These are phyloP conservation scores for Parazoanthus swiftii DNA, from an alignment of 92 coral and sea anemone genomes.

Conservation along the genomic window DNA sequence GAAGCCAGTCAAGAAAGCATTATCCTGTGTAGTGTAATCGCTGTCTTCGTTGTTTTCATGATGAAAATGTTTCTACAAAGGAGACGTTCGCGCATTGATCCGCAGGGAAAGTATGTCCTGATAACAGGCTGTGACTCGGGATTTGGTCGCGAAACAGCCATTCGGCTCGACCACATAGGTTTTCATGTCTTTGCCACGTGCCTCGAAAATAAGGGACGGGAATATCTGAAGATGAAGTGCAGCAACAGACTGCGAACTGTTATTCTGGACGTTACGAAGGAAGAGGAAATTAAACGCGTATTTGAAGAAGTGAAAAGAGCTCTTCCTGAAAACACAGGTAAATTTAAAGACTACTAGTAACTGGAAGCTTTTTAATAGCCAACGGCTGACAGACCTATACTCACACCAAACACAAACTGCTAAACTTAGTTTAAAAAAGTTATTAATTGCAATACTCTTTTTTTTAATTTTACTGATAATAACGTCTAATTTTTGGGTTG, in stretches of 20 bases:
- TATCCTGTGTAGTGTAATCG: neutral
- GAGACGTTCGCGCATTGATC: neutral
- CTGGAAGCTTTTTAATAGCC: no score
- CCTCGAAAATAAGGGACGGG: slow-evolving; percentile 36
- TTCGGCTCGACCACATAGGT: slow-evolving; percentile 45
- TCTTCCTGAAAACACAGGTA: slow-evolving; percentile 39
- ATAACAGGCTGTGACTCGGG: slow-evolving; percentile 67
- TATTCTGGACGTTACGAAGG: slow-evolving; percentile 42
- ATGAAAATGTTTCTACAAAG: neutral
- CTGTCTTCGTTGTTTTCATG: neutral
- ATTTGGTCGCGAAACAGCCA: slow-evolving; percentile 47
- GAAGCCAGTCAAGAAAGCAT: neutral
- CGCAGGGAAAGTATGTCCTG: slow-evolving; percentile 30
- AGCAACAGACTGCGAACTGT: slow-evolving; percentile 41
- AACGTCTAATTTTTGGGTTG: no score
- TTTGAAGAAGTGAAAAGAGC: slow-evolving; percentile 44
- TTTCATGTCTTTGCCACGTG: slow-evolving; percentile 54
- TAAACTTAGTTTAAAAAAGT: no score
- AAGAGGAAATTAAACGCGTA: slow-evolving; percentile 35
- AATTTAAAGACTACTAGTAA: neutral
- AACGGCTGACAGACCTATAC: no score
- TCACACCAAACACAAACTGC: no score
- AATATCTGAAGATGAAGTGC: slow-evolving; percentile 32
- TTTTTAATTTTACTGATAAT: no score
- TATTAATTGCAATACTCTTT: no score